Evolutionary conservation across 2,888 invertebrate species (phyloP), one percentile per base, ranked within the genome.

Genomic region (Colletes collaris): DNA sequence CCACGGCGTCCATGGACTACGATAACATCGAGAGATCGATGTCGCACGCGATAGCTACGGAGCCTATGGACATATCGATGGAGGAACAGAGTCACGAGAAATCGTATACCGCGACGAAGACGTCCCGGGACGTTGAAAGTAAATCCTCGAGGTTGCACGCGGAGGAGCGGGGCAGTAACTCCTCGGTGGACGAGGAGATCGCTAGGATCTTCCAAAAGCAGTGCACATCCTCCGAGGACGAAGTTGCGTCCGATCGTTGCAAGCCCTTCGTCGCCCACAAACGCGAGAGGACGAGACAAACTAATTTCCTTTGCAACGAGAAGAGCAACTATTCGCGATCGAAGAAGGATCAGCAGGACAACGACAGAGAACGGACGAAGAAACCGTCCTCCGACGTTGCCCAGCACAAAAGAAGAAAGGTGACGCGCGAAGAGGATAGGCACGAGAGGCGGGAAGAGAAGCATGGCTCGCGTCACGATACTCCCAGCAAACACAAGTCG

Each of bases 201-300:
- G 27, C 65, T 0, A 59, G 10, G 1, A 76, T 83, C 4, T 84
- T 83, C 56, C 66, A 49, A 1, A 66, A 56, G 19, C 66, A 72
- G 35, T 78, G 69, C 60, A 70, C 44, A 7, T 86, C 80, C 1
- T 77, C 81, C 7, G 79, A 85, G 0, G 77, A 82, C 8, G 77
- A 76, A 4, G 3, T 19, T 6, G 11, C 58, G 4, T n/a, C 40
- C 35, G 52, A 46, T 0, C 13, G 27, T 0, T 44, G 13, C 2
- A 50, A 0, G 0, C 35, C 37, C 27, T 35, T 0, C 3, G 0
- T 8, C 5, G 1, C 2, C 2, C 4, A 2, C 13, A 62, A 13
- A 46, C 27, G 8, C 13, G 11, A 40, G 0, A 55, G 13, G 6
- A 8, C n/a, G 3, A 62, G 3, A 4, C 58, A 19, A 8, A 55